Conservation (phyloP, 2,113 vertebrate species). For the Aphyosemion australe region DNA sequence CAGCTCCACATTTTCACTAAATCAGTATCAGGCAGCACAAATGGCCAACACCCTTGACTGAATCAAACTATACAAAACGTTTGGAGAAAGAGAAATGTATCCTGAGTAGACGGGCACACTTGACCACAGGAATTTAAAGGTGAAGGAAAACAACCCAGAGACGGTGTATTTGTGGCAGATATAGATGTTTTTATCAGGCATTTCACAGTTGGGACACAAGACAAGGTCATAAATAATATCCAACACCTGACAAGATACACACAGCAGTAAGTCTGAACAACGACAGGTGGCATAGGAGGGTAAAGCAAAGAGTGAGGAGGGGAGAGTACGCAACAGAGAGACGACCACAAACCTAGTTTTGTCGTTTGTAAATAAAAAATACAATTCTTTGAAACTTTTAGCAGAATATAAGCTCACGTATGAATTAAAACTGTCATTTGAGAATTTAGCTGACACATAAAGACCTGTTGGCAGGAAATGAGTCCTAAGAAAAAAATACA, state of each 20-base stretch:
- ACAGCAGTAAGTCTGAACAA: constrained; percentile 76
- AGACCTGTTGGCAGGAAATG: constrained; percentile 39
- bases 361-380: constrained; percentile 42
- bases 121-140: constrained; percentile 9
- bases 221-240: constrained; percentile 85
- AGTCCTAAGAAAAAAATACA: constrained; percentile 22
- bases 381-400: constrained; percentile 51
- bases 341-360: constrained; percentile 61
- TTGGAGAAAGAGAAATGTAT: too few relatives aligned
- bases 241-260: constrained; percentile 80
- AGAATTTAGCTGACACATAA: constrained; percentile 50
- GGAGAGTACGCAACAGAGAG: constrained; percentile 57
- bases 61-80: background rate
- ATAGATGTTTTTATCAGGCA: constrained; percentile 83
- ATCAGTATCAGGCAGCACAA: constrained; percentile 40
- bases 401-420: constrained; percentile 40
- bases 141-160: constrained; percentile 46
- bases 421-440: constrained; percentile 36
- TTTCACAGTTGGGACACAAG: constrained; percentile 84
- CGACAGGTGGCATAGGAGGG: constrained; percentile 70
- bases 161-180: constrained; percentile 77
- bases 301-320: constrained; percentile 72
- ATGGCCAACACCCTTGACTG: constrained; percentile 20
- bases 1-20: constrained; percentile 30
- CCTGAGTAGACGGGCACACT: background rate